Evolutionary conservation across 2,797 vertebrate species (phyloP).

Genomic region (Bufotes viridis): DNA sequence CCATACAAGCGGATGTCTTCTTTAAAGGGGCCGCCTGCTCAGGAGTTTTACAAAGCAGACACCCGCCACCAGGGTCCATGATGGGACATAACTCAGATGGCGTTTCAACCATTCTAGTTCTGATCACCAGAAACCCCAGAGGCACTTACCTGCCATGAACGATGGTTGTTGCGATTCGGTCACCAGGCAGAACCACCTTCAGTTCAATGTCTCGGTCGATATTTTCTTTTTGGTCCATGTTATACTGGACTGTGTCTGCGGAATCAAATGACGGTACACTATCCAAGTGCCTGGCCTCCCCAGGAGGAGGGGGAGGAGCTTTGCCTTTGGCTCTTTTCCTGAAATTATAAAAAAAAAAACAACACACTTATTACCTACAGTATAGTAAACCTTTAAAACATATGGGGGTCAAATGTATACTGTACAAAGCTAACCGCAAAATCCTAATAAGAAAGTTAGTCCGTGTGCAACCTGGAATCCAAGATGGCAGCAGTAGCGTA

Average conservation of each 20-base stretch:
- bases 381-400: not conserved
- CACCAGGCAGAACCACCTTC: conserved; percentile 89
- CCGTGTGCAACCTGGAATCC: too few species aligned
- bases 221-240: conserved; percentile 91
- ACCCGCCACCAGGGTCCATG: too few species aligned
- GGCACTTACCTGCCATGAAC: conserved; percentile 87
- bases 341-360: conserved; percentile 61
- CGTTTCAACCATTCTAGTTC: not conserved
- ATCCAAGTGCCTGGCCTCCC: conserved; percentile 73
- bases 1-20: too few species aligned
- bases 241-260: conserved; percentile 71
- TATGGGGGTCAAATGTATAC: not conserved
- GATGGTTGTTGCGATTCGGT: conserved; percentile 81
- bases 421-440: not conserved
- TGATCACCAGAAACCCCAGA: not conserved
- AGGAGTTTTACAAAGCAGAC: too few species aligned
- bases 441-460: not conserved
- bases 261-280: conserved; percentile 75
- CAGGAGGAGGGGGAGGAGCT: conserved; percentile 89
- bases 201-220: conserved; percentile 87
- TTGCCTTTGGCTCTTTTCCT: conserved; percentile 91
- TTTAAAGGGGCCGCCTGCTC: too few species aligned
- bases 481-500: not conserved
- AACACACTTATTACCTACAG: not conserved
- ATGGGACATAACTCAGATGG: too few species aligned